Evolutionary conservation across 2,797 vertebrate genomes (phyloP).

Genomic region (Yasuhikotakia modesta): DNA sequence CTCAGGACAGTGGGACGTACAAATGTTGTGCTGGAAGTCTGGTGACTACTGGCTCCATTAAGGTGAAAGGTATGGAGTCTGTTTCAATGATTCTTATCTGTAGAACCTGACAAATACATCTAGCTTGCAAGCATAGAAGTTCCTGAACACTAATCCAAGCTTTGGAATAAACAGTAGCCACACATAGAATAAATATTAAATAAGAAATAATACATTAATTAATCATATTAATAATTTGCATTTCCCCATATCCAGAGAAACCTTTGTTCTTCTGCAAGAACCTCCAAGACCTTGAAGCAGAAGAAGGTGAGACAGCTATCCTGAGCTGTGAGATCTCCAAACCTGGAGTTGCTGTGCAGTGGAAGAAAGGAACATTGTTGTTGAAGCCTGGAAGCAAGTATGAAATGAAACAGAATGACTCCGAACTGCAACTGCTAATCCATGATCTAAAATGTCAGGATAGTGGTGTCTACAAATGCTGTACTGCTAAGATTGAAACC

Average conservation of each 20-base stretch:
- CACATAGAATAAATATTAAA: not conserved
- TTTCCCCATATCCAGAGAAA: conserved; percentile 52
- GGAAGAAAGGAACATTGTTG: conserved; percentile 81
- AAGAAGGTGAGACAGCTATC: conserved; percentile 76
- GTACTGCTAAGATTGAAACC: conserved; percentile 44
- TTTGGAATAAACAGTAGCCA: not conserved
- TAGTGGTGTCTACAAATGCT: conserved; percentile 57
- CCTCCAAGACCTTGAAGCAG: conserved; percentile 76
- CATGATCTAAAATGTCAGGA: conserved; percentile 52
- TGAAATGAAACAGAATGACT: conserved; percentile 50
- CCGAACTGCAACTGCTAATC: conserved; percentile 50
- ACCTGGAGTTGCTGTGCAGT: conserved; percentile 69
- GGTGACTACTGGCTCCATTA: conserved; percentile 38
- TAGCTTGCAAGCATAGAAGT: not conserved
- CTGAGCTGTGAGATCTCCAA: conserved; percentile 84
- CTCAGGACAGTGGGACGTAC: conserved; percentile 38
- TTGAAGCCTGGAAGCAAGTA: conserved; percentile 71
- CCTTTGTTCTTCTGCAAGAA: conserved; percentile 52
- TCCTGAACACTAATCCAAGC: not conserved
- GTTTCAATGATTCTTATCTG: not conserved
- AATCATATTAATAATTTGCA: not conserved
- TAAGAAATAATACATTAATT: too few relatives aligned
- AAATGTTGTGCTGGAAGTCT: conserved; percentile 43
- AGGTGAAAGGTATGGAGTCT: conserved; percentile 64
- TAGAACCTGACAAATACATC: not conserved